Conservation (phyloP, 2,888 invertebrate genomes). For the Disparrhopalites patrizii region DNA sequence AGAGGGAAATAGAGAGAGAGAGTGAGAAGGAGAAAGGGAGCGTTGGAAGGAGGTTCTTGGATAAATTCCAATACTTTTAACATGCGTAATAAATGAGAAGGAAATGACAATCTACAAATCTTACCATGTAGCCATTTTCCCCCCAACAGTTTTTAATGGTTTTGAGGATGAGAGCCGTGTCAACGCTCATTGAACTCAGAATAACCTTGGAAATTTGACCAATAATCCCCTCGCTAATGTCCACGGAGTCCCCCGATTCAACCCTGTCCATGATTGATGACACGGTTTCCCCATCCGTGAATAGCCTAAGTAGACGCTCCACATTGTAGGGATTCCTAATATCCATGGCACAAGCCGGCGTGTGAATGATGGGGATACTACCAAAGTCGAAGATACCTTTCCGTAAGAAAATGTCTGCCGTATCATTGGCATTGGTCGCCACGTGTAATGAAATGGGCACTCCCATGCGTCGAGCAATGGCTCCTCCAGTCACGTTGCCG, state of each 20-base stretch:
- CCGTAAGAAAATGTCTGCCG: slow-evolving; percentile 50
- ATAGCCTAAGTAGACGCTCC: slow-evolving; percentile 52
- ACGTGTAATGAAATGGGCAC: slow-evolving; percentile 53
- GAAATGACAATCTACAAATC: slow-evolving; percentile 4
- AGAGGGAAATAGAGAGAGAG: not conserved
- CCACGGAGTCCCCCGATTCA: not conserved
- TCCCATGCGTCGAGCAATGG: slow-evolving; percentile 53
- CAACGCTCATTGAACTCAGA: slow-evolving; percentile 43
- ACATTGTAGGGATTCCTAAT: slow-evolving; percentile 55
- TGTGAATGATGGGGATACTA: slow-evolving; percentile 49
- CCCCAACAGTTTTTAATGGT: slow-evolving; percentile 51
- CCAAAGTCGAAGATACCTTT: slow-evolving; percentile 50
- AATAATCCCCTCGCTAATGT: slow-evolving; percentile 40
- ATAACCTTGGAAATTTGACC: slow-evolving; percentile 48
- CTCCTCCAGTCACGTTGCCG: slow-evolving; percentile 54
- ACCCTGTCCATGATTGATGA: slow-evolving; percentile 47
- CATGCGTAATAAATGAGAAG: slow-evolving; percentile 6
- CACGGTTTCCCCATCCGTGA: slow-evolving; percentile 49
- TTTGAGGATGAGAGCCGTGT: slow-evolving; percentile 50
- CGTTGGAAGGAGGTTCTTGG: no score
- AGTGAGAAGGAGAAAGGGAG: no score
- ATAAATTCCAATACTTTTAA: slow-evolving; percentile 12
- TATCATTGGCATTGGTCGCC: slow-evolving; percentile 53
- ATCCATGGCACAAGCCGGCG: slow-evolving; percentile 54
- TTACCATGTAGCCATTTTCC: slow-evolving; percentile 50